Evolutionary conservation across 30 jellyfish, hydroid and myxozoan genomes (phyloP).

Genomic region (Rhopilema esculentum): DNA sequence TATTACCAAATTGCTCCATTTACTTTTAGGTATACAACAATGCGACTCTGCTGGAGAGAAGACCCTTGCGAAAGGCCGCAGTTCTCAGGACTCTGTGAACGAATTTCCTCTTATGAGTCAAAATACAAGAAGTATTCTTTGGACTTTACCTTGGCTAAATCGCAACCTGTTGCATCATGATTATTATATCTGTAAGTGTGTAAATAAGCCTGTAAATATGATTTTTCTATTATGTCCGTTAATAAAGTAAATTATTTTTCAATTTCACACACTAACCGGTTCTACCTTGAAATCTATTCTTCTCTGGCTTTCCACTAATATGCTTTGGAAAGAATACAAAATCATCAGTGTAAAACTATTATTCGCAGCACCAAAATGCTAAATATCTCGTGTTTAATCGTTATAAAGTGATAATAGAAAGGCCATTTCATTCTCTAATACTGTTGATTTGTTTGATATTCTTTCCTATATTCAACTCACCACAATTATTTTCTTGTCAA

Average conservation of each 20-base stretch:
- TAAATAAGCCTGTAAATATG: conserved; percentile 63
- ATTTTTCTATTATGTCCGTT: conserved; percentile 41
- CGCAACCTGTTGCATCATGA: conserved; percentile 36
- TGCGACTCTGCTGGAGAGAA: conserved; percentile 84
- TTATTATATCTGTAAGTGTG: conserved; percentile 12
- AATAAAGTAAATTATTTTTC: conserved; percentile 41
- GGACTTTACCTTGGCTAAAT: conserved; percentile 27
- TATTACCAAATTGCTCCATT: background rate
- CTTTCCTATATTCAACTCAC: background rate
- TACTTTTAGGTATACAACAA: conserved; percentile 63
- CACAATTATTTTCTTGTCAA: conserved; percentile 1
- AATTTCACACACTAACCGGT: conserved; percentile 2
- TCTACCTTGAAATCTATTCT: background rate
- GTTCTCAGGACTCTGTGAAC: conserved; percentile 66
- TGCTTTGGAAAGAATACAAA: background rate
- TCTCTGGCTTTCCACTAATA: background rate
- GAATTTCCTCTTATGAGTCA: conserved; percentile 57
- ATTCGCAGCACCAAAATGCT: no score
- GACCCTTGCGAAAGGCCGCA: conserved; percentile 79
- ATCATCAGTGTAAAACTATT: background rate
- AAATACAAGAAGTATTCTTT: conserved; percentile 61
- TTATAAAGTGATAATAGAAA: no score
- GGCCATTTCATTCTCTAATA: background rate
- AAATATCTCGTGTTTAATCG: no score
- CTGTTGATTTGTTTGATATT: background rate